Percentiles rank a stretch among this genome's conserved stretches.
These are phyloP conservation scores for Xenotilapia caudafasciata DNA, from an alignment of 2,113 vertebrate species.

Conservation along the genomic window DNA sequence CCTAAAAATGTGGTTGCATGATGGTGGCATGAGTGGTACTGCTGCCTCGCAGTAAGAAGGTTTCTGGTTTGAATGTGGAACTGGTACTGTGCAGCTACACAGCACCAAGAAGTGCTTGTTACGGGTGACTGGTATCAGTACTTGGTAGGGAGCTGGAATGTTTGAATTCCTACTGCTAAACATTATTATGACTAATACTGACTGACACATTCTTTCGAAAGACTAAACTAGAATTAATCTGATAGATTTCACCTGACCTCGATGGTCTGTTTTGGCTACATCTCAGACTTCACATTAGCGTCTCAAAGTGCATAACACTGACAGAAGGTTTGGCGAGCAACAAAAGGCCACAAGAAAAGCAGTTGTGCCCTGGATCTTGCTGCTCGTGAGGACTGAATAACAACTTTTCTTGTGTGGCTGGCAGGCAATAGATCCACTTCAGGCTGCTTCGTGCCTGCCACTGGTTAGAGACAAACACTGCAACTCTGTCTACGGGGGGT, in stretches of 20 bases:
- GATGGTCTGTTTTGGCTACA: neutral
- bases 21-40: neutral
- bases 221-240: neutral
- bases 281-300: neutral
- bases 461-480: conserved; percentile 18
- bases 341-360: neutral
- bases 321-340: neutral
- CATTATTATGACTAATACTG: neutral
- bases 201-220: neutral
- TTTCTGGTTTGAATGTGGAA: neutral
- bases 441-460: neutral
- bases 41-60: neutral
- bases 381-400: neutral
- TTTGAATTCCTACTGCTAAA: neutral
- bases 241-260: neutral
- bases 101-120: neutral
- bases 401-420: neutral
- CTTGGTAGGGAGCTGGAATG: neutral
- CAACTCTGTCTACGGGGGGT: neutral
- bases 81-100: neutral
- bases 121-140: neutral
- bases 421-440: conserved; percentile 9
- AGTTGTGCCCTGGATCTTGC: neutral
- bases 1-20: neutral
- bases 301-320: neutral